Evolutionary conservation across 2,113 vertebrate genomes (phyloP), one percentile per base, ranked within the genome.

Genomic region (human (Homo sapiens)): DNA sequence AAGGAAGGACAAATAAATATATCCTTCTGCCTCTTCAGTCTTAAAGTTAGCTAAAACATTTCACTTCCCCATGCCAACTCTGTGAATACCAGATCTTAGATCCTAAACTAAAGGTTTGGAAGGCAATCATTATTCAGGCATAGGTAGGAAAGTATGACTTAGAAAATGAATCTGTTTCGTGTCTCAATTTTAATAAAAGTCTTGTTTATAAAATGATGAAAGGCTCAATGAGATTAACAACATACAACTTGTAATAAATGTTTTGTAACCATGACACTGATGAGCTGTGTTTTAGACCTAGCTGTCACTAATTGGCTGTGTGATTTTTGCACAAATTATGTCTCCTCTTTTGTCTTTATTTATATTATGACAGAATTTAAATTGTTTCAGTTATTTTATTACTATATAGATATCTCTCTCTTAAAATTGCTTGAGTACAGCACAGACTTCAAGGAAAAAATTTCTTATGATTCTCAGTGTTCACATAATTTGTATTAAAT

Each of bases 401-500:
- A 35, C 30, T 86, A 27, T 43, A 57, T 79, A 18, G 8, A 45
- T 45, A 10, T 45, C 1, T 52, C 2, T 52, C 8, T 64, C 22
- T 90, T 70, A 48, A 23, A 86, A 10, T 40, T 64, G 80, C 38
- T 78, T 78, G 52, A 95, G 13, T 57, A 85, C 82, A 82, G 9
- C 68, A 64, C 11, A 91, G 78, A 80, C 48, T 89, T 90, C 52
- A 89, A 82, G 45, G 70, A 73, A 75, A 84, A 17, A 80, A 20
- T 43, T 86, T 88, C 30, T 90, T 70, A 68, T 1, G 27, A 66
- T 73, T 96, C 61, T 96, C 40, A 52, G 32, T 76, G 25, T 84
- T 83, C 38, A 45, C 40, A 66, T 84, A 14, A 50, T 79, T 91
- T 96, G 93, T 95, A 89, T 92, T 80, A 38, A 87, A 87, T 27